Conservation (phyloP, 1,140 invertebrate species). For the Diorhabda carinulata region DNA sequence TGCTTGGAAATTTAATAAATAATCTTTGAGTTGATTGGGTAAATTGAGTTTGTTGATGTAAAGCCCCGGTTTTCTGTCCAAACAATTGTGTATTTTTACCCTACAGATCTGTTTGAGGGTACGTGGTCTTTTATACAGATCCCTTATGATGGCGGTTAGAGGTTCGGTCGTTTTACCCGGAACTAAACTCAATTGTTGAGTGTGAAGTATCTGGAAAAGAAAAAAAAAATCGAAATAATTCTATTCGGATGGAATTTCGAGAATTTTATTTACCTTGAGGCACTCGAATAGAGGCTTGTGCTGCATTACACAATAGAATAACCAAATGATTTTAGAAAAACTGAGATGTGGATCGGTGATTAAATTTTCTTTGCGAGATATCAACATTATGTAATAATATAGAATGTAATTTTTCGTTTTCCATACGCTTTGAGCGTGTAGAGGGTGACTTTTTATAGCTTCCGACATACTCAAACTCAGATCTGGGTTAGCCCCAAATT, state of each 20-base stretch:
- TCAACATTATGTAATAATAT: conserved; percentile 66
- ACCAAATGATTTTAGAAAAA: conserved; percentile 61
- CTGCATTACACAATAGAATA: conserved; percentile 67
- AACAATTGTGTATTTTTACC: conserved; percentile 60
- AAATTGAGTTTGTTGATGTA: conserved; percentile 64
- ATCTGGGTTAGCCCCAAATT: conserved; percentile 64
- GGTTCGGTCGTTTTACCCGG: conserved; percentile 60
- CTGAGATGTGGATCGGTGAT: conserved; percentile 59
- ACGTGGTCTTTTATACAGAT: conserved; percentile 60
- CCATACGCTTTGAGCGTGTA: conserved; percentile 56
- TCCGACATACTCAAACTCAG: conserved; percentile 52
- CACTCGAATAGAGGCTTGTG: conserved; percentile 61
- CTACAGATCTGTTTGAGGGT: conserved; percentile 64
- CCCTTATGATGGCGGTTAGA: conserved; percentile 57
- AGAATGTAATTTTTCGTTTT: conserved; percentile 61
- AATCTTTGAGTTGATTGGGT: conserved; percentile 63
- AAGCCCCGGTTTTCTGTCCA: conserved; percentile 59
- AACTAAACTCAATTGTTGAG: conserved; percentile 63
- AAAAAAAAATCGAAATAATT: conserved; percentile 26
- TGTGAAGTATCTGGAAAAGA: conserved; percentile 51
- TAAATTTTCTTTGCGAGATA: conserved; percentile 65
- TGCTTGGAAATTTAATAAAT: conserved; percentile 65
- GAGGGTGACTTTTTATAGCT: conserved; percentile 47
- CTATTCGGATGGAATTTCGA: neutral
- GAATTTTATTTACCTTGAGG: conserved; percentile 46